Base-by-base conservation (phyloP, 2,113 vertebrate genomes). In the Pyrgilauda ruficollis region DNA sequence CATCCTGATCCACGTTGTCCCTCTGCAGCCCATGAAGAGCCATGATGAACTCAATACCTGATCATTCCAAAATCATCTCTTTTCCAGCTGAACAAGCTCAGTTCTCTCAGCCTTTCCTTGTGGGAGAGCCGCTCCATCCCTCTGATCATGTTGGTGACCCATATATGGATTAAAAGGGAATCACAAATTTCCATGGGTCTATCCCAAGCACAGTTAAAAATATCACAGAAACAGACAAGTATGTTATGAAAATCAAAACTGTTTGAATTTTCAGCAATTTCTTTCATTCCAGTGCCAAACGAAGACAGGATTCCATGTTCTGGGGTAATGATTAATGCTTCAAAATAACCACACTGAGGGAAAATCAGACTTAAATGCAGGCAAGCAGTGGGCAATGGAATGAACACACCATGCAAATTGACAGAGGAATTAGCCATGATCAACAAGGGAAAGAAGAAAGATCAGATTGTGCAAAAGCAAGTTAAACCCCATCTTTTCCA, bases 351-450 rank as follows among this genome's bases (percentile, higher is more conserved):
- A 19, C 35, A 43, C 4, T 55, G 47, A 50, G 22, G 46, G 13
- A 89, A 89, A 77, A 72, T 17, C 23, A 81, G 59, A 49, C 8
- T 55, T 46, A 35, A 67, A 35, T 8, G 5, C 30, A 59, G 28
- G 15, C 8, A 43, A 83, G 9, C 13, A 86, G 11, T n/a, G 43
- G 6, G 19, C 15, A 53, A 18, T 5, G 8, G 21, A 66, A 87
- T 17, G 5, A 8, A 10, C 9, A 11, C 1, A 50, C 2, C 13
- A 37, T 46, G 13, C 3, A 53, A 67, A 30, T 1, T 63, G 61
- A 41, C 11, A 64, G 24, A 50, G 24, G 53, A 91, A 68, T 59
- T 41, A 74, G 0, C 8, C 61, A 23, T n/a, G 15, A 74, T 18
- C 13, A 17, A 27, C 2, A 11, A 52, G 3, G 23, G 84, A 33